Evolutionary conservation across 2,113 vertebrate species (phyloP).

Genomic region (Lota lota): DNA sequence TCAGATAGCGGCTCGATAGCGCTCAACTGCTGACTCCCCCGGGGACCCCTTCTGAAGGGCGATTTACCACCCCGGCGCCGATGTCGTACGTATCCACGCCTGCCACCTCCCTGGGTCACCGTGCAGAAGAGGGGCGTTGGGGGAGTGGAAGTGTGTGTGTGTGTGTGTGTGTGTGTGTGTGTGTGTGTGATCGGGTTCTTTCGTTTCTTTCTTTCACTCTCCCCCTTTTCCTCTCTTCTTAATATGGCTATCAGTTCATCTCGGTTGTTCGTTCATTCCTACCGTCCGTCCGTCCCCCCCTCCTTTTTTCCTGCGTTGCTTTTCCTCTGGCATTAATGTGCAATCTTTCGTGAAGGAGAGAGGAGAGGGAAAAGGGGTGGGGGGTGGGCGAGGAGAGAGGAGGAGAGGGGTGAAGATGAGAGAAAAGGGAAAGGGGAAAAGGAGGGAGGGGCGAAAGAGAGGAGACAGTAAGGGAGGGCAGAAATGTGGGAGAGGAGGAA

Average conservation of each 20-base stretch:
- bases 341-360: constrained; percentile 4
- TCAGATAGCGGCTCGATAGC: constrained; percentile 68
- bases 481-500: constrained; percentile 5
- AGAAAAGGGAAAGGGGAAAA: too few species aligned
- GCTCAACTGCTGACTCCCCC: constrained; percentile 65
- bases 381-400: too few species aligned
- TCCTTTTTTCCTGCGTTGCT: not conserved
- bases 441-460: too few species aligned
- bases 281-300: not conserved
- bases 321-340: not conserved
- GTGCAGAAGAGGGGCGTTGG: not conserved
- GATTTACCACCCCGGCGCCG: constrained; percentile 68
- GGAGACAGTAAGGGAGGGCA: too few species aligned
- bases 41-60: constrained; percentile 65
- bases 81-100: constrained; percentile 54
- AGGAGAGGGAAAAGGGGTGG: too few species aligned
- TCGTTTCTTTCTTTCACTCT: too few species aligned
- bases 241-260: not conserved
- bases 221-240: not conserved
- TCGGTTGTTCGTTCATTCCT: not conserved
- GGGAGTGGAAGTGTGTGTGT: not conserved
- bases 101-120: too few species aligned
- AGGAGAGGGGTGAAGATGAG: too few species aligned
- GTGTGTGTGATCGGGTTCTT: constrained; percentile 27
- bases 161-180: constrained; percentile 16